A percentile compares a stretch with the other conserved stretches of the same genome.
These are phyloP conservation scores for Aphaenogaster floridana DNA, from an alignment of 1,140 invertebrate genomes.

Conservation along the genomic window DNA sequence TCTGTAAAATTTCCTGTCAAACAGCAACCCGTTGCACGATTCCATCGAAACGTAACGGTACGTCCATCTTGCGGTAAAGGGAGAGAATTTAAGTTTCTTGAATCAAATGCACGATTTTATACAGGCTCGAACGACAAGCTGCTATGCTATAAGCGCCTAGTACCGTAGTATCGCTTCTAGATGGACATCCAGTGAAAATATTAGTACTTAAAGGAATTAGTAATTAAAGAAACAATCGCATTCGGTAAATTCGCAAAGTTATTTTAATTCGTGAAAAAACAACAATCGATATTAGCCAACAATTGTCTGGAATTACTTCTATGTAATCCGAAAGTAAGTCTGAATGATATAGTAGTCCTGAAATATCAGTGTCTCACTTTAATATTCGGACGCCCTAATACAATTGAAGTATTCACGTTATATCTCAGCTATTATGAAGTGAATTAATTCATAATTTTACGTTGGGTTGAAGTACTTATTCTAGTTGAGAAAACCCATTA, in stretches of 20 bases:
- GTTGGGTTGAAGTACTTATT: too few species aligned
- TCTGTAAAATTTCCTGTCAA: background rate
- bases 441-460: too few species aligned
- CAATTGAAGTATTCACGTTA: too few species aligned
- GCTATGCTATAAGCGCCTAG: background rate
- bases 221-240: background rate
- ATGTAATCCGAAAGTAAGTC: background rate
- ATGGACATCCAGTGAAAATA: background rate
- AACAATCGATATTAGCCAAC: background rate
- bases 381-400: too few species aligned
- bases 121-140: background rate
- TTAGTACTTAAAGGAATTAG: background rate
- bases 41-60: slow-evolving; percentile 20
- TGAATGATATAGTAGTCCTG: background rate
- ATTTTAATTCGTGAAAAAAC: background rate
- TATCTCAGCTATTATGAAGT: too few species aligned
- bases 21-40: slow-evolving; percentile 22
- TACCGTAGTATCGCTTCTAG: background rate
- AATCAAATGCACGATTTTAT: background rate
- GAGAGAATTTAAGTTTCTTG: background rate
- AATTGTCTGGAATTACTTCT: background rate
- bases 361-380: background rate
- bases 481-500: too few species aligned
- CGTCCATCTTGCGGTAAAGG: slow-evolving; percentile 24
- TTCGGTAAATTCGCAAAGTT: background rate